Evolutionary conservation across 2,888 invertebrate species (phyloP).

Genomic region (Rhaphigaster nebulosa): DNA sequence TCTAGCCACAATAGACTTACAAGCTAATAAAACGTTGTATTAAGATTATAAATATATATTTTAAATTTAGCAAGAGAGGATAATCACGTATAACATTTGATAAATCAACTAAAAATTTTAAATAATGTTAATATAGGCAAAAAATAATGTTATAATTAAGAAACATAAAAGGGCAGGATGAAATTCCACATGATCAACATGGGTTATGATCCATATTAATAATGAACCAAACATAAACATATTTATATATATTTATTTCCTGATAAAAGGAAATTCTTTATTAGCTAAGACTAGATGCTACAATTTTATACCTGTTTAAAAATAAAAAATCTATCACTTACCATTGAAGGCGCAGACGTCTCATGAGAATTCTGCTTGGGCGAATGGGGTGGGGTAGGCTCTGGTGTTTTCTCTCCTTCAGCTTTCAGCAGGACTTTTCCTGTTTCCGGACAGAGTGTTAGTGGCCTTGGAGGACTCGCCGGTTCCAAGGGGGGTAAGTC

Average conservation of each 20-base stretch:
- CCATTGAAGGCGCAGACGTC: conserved; percentile 34
- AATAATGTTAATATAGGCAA: neutral
- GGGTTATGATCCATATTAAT: neutral
- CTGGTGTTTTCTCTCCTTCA: conserved; percentile 75
- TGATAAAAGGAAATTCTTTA: neutral
- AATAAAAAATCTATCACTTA: neutral
- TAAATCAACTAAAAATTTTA: neutral
- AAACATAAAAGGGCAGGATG: too few species aligned
- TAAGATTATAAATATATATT: neutral
- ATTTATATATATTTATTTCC: too few species aligned
- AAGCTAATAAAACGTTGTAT: neutral
- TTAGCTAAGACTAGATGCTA: neutral
- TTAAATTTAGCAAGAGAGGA: too few species aligned
- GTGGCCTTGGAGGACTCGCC: conserved; percentile 77
- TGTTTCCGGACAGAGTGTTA: conserved; percentile 80
- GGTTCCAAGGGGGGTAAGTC: conserved; percentile 72
- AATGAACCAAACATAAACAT: neutral
- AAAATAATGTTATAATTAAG: too few species aligned
- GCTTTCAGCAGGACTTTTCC: conserved; percentile 71
- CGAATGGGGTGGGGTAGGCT: conserved; percentile 70
- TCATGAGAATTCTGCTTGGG: conserved; percentile 67
- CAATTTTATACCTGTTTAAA: neutral
- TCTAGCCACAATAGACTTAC: neutral
- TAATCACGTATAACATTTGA: neutral
- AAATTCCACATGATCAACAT: too few species aligned